Base-by-base conservation (phyloP, 2,797 vertebrate genomes). In the Betta splendens region DNA sequence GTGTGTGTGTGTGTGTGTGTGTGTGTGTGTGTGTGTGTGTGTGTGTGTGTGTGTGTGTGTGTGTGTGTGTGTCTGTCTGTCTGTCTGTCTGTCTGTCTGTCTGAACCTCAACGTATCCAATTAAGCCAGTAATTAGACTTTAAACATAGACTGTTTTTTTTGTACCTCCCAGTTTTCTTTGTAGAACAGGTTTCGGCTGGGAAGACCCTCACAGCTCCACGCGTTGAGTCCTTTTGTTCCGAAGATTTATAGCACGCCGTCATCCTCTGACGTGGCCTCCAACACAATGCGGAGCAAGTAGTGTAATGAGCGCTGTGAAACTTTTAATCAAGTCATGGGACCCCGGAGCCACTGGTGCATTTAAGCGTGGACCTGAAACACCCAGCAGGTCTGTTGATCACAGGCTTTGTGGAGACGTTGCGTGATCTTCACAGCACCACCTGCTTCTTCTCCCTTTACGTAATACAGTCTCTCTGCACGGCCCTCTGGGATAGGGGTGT, bases 401-500 rank as follows among this genome's bases (percentile, higher is more conserved):
- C 52, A 63, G 46, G 63, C 40, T 46, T 43, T 5, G 33, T 12
- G n/a, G 52, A 38, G 11, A 58, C 48, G 39, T 33, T 64, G 57
- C 51, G 48, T 49, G 36, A 46, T 60, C 48, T 52, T 53, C 64
- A 25, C 45, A 58, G 32, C 67, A 65, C 68, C 76, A 82, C 79
- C 85, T 84, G 73, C 72, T 77, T n/a, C 64, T 42, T 56, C 59
- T 31, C 18, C 31, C 33, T 82, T 83, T 84, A 85, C 67, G 63
- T 84, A 85, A 88, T 72, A 43, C 44, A 58, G 77, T 70, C 64
- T 73, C 61, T 60, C 45, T 58, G 61, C 67, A 45, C 44, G 20
- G 52, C 62, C 77, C 76, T 77, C 39, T 75, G 80, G 81, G 84
- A 85, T 21, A 59, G 39, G 75, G 79, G 85, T 81, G 83, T 87